Conservation (phyloP, 30 jellyfish, hydroid and myxozoan genomes). For the Hydractinia echinata region DNA sequence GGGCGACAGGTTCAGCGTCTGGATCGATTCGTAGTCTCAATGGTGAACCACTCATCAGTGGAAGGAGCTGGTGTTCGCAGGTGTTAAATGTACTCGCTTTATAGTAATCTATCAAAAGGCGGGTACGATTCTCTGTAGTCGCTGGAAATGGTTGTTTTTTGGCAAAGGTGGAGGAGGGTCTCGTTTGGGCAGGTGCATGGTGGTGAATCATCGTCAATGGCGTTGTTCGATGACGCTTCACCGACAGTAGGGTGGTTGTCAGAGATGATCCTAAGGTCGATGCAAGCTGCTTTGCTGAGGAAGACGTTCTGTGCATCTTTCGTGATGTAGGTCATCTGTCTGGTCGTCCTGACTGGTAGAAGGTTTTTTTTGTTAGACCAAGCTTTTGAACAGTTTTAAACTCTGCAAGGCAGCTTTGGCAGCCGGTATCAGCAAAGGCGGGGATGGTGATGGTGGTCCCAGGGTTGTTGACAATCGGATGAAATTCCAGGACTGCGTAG, state of each 20-base stretch:
- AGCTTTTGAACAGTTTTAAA: too few relatives aligned
- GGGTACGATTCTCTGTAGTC: not conserved
- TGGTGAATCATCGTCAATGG: not conserved
- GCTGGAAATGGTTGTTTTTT: not conserved
- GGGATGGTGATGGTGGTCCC: not conserved
- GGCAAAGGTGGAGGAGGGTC: not conserved
- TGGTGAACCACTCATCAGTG: conserved; percentile 6
- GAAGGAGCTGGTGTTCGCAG: not conserved
- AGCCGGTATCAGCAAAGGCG: too few relatives aligned
- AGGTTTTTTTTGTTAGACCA: too few relatives aligned
- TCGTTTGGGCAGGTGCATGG: conserved; percentile 2
- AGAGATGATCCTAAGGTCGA: not conserved
- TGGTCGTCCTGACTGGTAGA: too few relatives aligned
- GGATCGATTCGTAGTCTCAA: not conserved
- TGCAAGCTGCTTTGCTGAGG: conserved; percentile 2
- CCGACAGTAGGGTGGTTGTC: not conserved
- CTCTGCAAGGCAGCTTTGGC: too few relatives aligned
- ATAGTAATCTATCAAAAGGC: not conserved
- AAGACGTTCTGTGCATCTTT: not conserved
- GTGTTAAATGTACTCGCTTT: not conserved
- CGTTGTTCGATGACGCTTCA: not conserved
- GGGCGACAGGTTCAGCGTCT: conserved; percentile 2
- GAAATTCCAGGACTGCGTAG: not conserved
- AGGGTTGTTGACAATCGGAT: not conserved
- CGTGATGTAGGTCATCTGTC: conserved; percentile 8